Conservation (phyloP, 2,797 vertebrate species). For the Distichodus sexfasciatus region DNA sequence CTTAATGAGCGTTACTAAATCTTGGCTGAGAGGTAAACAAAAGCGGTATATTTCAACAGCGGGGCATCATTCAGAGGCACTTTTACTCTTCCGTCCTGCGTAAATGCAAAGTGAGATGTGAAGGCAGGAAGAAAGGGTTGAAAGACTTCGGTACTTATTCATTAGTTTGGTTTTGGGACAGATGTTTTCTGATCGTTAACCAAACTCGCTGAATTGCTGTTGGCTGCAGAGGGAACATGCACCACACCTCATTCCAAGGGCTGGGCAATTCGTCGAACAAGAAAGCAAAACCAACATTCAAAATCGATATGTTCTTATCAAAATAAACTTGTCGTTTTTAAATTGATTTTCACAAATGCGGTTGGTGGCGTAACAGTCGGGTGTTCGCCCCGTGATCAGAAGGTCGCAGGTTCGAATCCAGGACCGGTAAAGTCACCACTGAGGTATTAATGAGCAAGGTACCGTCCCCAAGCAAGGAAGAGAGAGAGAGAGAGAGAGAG, state of each 20-base stretch:
- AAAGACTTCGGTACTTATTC: constrained; percentile 25
- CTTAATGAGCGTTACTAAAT: constrained; percentile 73
- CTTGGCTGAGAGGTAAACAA: constrained; percentile 74
- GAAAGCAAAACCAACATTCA: too few relatives aligned
- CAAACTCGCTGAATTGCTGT: constrained; percentile 21
- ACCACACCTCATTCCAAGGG: constrained; percentile 5
- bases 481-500: neutral
- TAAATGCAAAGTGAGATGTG: constrained; percentile 32
- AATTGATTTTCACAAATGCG: too few relatives aligned
- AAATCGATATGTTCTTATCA: too few relatives aligned
- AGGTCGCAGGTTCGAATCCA: too few relatives aligned
- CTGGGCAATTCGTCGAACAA: too few relatives aligned
- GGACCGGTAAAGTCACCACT: too few relatives aligned
- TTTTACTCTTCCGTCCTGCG: constrained; percentile 41
- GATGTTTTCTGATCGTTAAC: constrained; percentile 44
- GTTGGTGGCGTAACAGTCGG: too few relatives aligned
- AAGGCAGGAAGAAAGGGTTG: constrained; percentile 1
- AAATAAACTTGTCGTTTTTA: too few relatives aligned
- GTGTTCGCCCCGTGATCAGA: too few relatives aligned
- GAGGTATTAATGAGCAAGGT: neutral
- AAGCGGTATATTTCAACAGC: constrained; percentile 52
- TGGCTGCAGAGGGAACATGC: constrained; percentile 18
- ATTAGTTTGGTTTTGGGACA: constrained; percentile 27
- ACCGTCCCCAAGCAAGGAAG: too few relatives aligned
- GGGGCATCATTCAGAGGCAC: constrained; percentile 52